Base-by-base conservation (phyloP, 2,888 invertebrate species). In the Geophilus truncorum region DNA sequence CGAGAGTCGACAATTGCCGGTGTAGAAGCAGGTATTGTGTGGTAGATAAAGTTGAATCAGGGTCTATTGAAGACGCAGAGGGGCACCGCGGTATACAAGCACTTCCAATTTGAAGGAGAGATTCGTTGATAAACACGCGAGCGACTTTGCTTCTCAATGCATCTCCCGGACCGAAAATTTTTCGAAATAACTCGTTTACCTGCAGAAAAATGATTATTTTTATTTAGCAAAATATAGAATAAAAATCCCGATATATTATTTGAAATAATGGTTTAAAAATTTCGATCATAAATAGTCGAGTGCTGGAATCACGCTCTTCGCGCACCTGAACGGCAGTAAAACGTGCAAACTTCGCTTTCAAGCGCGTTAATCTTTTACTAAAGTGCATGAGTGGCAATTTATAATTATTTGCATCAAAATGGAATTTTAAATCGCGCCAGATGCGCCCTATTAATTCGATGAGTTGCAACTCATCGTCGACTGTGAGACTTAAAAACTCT, bases 1-100 rank as follows among this genome's bases (percentile, higher is more conserved):
- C 93, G 36, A 98, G 86, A 3, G 90, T 88, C 6, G 90, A 88
- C 80, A 87, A 82, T 82, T 87, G 86, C 36, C 86, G 85, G 75
- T 88, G 87, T 12, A 89, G 83, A 25, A 88, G 82, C 77, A 84
- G 83, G 6, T 78, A 51, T 4, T 78, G 9, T 15, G 78, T 77
- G 32, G 34, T 77, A 3, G 15, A 0, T 12, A 21, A 32, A 0
- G 0, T 21, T 21, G 12, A 21, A 36, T 77, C 77, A 9, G 21
- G 5, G 4, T 6, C 34, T 6, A 32, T 32, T 34, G 70, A 77
- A 1, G 34, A 5, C 4, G 18, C 7, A 21, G n/a, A 12, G 32
- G 10, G 77, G 9, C 40, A 28, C 10, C 83, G 70, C 40, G 83
- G 80, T 28, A 87, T 83, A 81, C 86, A 84, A 3, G 87, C 85